phyloP scores from a whole-genome alignment of 2,888 invertebrate species.

The Lycocerus yunnanus region DNA sequence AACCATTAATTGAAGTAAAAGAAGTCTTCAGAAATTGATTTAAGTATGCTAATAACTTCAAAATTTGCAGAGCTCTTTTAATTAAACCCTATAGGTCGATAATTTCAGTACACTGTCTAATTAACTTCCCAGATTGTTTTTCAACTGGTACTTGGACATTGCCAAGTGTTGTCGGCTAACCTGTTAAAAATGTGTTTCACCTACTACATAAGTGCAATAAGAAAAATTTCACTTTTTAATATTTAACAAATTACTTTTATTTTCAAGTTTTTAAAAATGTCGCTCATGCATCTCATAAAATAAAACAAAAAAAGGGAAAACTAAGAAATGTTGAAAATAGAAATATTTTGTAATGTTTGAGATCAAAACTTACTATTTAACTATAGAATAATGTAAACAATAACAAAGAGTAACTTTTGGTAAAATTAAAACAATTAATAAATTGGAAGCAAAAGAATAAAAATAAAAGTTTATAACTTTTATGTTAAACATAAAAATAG shows the following conservation, averaged over 20 bases:
- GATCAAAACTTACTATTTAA: background rate
- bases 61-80: too few relatives aligned
- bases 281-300: background rate
- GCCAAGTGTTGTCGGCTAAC: too few relatives aligned
- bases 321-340: background rate
- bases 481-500: background rate
- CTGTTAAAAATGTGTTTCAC: background rate
- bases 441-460: background rate
- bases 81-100: too few relatives aligned
- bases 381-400: background rate
- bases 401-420: background rate
- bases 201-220: background rate
- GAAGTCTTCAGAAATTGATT: too few relatives aligned
- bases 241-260: background rate
- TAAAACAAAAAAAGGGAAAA: background rate
- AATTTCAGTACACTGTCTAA: too few relatives aligned
- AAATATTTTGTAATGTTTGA: background rate
- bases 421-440: background rate
- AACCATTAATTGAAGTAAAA: too few relatives aligned
- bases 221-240: background rate
- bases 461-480: background rate
- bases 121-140: too few relatives aligned
- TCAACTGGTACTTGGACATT: too few relatives aligned
- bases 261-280: background rate
- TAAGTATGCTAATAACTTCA: too few relatives aligned